Conservation (phyloP, 1,140 invertebrate species). For the Homalodisca vitripennis region DNA sequence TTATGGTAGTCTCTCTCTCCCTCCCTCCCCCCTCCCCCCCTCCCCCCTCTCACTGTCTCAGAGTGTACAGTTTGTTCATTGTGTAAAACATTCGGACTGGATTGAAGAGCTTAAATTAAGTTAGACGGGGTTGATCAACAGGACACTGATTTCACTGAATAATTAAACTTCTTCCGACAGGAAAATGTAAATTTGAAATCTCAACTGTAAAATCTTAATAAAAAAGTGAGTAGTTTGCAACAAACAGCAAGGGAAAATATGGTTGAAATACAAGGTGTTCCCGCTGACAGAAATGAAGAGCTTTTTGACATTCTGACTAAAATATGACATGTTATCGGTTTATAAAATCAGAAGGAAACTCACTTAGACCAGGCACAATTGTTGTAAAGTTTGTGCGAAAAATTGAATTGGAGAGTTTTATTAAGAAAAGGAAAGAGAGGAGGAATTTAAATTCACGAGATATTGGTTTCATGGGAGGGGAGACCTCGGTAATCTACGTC, state of each 20-base stretch:
- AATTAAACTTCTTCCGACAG: background rate
- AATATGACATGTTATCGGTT: background rate
- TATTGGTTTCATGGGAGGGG: background rate
- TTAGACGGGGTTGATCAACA: background rate
- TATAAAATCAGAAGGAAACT: too few relatives aligned
- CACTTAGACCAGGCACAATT: background rate
- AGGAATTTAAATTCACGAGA: background rate
- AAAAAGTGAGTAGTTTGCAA: background rate
- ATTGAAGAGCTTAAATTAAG: too few relatives aligned
- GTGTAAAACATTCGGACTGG: too few relatives aligned
- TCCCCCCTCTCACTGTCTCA: too few relatives aligned
- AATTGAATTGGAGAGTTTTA: background rate
- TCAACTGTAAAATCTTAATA: background rate
- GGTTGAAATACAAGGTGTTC: background rate
- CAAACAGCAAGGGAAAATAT: background rate
- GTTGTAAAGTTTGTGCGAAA: background rate
- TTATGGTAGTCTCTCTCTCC: too few relatives aligned
- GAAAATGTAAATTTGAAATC: slow-evolving; percentile 3
- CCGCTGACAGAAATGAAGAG: background rate
- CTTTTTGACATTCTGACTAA: background rate
- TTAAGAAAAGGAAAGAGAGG: too few relatives aligned
- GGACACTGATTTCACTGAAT: background rate
- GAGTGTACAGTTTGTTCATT: too few relatives aligned
- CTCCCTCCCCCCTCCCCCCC: too few relatives aligned
- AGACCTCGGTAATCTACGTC: background rate